Base-by-base conservation (phyloP, 2,888 invertebrate species). In the Spisula subtruncata region DNA sequence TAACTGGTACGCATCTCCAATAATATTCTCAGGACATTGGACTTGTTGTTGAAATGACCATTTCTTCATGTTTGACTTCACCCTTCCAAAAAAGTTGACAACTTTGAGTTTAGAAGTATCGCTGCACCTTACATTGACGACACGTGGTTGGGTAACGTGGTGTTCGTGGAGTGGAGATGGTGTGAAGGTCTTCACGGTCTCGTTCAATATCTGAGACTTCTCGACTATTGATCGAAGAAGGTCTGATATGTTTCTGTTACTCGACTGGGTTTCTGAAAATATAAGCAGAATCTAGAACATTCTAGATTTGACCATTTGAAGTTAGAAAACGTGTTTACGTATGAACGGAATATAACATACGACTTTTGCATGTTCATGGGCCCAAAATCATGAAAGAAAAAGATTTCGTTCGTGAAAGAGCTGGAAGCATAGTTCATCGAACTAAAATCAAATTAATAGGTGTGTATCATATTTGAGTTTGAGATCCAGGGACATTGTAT, bases 31-130 rank as follows among this genome's bases (percentile, higher is more conserved):
- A 4, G 41, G 25, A 25, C 83, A 84, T 48, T 10, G 1, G 1
- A 35, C 25, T 18, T 20, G 71, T 0, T 41, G 2, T 25, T 84
- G 66, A 71, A 84, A 84, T 32, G 46, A 66, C 83, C 83, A 84
- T n/a, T 71, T 32, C 6, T n/a, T 66, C 83, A 84, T 84, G 8
- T 66, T 46, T 10, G 83, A 84, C 0, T 41, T 84, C 46, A 84
- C 48, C 25, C 14, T 18, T n/a, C 46, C 71, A 18, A 84, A 71
- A 16, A 71, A 60, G 25, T 18, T n/a, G 6, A 14, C 20, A 14
- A 4, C 66, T 25, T 71, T 14, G 5, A 12, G 5, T 0, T 66
- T 46, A 12, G 66, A 41, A 8, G 25, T 66, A 1, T 84, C 71
- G 2, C 29, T 41, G n/a, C 83, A 84, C 48, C 35, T 32, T 0